Percentiles rank a stretch among this genome's conserved stretches.
Conservation (phyloP, 2,888 invertebrate species). For the Caenorhabditis afra region DNA sequence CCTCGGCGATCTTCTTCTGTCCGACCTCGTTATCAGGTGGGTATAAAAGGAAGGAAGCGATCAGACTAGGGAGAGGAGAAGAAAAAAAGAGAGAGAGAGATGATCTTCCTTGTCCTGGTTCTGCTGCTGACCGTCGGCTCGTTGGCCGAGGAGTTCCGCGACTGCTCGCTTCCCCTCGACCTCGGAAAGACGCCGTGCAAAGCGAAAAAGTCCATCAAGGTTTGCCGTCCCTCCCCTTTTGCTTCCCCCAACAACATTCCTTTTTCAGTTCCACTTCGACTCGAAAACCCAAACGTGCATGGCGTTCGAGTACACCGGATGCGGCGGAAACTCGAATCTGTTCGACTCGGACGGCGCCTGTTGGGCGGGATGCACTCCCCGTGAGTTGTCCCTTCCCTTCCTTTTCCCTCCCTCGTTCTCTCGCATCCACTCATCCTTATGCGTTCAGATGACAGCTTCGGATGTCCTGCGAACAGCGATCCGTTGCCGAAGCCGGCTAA, state of each 20-base stretch:
- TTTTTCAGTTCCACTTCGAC: constrained; percentile 54
- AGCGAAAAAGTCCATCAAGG: constrained; percentile 38
- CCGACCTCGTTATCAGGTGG: too few relatives aligned
- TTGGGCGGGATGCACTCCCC: constrained; percentile 36
- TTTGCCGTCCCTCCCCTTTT: background rate
- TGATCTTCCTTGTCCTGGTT: background rate
- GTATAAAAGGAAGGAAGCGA: too few relatives aligned
- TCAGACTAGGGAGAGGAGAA: too few relatives aligned
- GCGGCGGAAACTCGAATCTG: constrained; percentile 51
- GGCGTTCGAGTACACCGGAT: constrained; percentile 54
- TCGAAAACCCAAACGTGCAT: constrained; percentile 37
- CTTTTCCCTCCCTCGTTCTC: too few relatives aligned
- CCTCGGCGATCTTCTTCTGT: too few relatives aligned
- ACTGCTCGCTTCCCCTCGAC: constrained; percentile 28
- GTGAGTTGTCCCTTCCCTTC: constrained; percentile 20
- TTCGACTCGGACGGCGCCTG: constrained; percentile 39
- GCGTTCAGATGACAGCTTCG: background rate
- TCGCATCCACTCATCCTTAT: too few relatives aligned
- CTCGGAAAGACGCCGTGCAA: constrained; percentile 43
- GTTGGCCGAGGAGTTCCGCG: background rate
- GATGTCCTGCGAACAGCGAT: background rate
- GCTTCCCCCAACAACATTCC: background rate
- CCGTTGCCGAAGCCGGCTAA: constrained; percentile 3
- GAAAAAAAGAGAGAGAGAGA: background rate
- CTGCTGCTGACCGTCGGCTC: background rate